Evolutionary conservation across 2,797 vertebrate genomes (phyloP).

Genomic region (Aulostomus chinensis): DNA sequence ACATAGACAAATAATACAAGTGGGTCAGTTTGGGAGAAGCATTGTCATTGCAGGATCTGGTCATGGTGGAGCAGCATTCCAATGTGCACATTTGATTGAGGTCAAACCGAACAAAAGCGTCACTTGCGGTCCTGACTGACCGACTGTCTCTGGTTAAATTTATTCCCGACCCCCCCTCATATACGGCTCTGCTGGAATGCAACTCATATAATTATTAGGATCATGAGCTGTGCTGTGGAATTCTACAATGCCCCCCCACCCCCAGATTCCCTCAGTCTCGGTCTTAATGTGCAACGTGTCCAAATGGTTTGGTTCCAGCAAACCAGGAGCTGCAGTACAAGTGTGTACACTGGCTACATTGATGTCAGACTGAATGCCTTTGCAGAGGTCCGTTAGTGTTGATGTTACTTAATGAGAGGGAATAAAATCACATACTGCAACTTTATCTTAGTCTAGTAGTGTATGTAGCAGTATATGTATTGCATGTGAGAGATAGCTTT

Average conservation of each 20-base stretch:
- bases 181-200: slow-evolving; percentile 65
- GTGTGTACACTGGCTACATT: slow-evolving; percentile 32
- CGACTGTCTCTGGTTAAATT: slow-evolving; percentile 60
- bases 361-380: slow-evolving; percentile 30
- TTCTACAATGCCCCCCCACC: slow-evolving; percentile 65
- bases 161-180: slow-evolving; percentile 25
- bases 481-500: too few relatives aligned
- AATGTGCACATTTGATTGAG: slow-evolving; percentile 64
- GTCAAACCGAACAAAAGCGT: slow-evolving; percentile 75
- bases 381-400: slow-evolving; percentile 11
- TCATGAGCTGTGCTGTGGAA: slow-evolving; percentile 68
- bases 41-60: slow-evolving; percentile 64
- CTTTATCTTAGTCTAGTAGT: too few relatives aligned
- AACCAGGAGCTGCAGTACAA: slow-evolving; percentile 35
- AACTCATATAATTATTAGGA: slow-evolving; percentile 65
- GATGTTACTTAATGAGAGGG: slow-evolving; percentile 7
- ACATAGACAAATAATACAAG: slow-evolving; percentile 54
- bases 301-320: slow-evolving; percentile 62
- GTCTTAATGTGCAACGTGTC: slow-evolving; percentile 74
- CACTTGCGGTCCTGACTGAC: slow-evolving; percentile 53
- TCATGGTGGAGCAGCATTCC: slow-evolving; percentile 62
- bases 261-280: slow-evolving; percentile 52
- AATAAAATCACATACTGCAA: not conserved
- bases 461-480: too few relatives aligned
- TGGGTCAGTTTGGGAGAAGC: slow-evolving; percentile 68